Base-by-base conservation (phyloP, 1,140 invertebrate genomes). In the Magallana ariakensis region DNA sequence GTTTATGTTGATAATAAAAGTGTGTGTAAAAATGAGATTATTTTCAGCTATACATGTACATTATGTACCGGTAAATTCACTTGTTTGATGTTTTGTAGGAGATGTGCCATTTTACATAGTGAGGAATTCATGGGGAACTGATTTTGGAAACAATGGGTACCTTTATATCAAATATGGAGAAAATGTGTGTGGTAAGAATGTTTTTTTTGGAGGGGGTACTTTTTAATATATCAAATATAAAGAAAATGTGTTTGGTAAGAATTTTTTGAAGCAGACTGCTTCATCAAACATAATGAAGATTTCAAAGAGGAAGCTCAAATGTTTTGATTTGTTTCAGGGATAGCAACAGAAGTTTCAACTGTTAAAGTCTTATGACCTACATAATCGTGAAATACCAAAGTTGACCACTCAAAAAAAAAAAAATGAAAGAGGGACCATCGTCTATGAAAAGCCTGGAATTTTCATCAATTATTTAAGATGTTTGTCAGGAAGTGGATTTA, bases 81-180 rank as follows among this genome's bases (percentile, higher is more conserved):
- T 46, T 46, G 33, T 46, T 46, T 46, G 0, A 54, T 88, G 89
- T 81, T 70, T 89, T 90, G 15, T 70, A 95, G 95, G 94, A 86
- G 94, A 96, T 19, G 96, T 97, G 60, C 97, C 97, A 0, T 96
- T 97, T 94, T 98, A 98, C 91, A 98, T 98, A 75, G 96, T 97
- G 0, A 96, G 97, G 90, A 98, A 98, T 95, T 97, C 97, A 0
- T 98, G 97, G 97, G 97, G 97, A 0, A 90, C 94, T 15, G 94
- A 95, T 8, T 98, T 97, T 92, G 97, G 97, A 0, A 95, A 96
- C 90, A 94, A 96, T 75, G 98, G 97, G 0, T 98, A 98, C 92
- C 90, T 98, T 0, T 96, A 97, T 86, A 95, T 98, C 57, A 97
- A 96, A 10, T 96, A 97, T 80, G 97, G 97, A 5, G 95, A 93